Percentiles rank a stretch among this genome's conserved stretches.
phyloP scores from a whole-genome alignment of 1,140 invertebrate genomes.

The Pseudomyrmex flavicornis region DNA sequence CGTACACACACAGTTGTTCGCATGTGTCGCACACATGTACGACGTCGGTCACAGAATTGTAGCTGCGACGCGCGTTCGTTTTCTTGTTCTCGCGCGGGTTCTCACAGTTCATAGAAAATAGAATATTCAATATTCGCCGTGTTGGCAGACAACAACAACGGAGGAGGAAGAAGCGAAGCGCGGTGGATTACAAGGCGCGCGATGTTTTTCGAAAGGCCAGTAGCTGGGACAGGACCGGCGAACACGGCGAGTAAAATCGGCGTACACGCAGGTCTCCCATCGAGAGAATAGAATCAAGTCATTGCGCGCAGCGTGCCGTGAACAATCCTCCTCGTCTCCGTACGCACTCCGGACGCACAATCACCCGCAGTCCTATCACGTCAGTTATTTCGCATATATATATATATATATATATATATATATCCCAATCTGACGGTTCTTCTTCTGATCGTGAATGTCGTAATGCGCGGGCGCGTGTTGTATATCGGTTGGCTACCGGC shows the following conservation, averaged over 20 bases:
- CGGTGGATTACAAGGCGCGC: constrained; percentile 72
- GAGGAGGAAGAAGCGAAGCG: constrained; percentile 35
- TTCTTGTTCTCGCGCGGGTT: not conserved
- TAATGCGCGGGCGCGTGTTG: too few species aligned
- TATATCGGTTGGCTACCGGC: constrained; percentile 11
- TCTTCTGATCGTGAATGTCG: too few species aligned
- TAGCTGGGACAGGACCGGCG: constrained; percentile 76
- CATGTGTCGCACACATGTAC: too few species aligned
- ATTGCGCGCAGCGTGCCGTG: constrained; percentile 51
- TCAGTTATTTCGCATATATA: too few species aligned
- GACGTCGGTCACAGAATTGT: constrained; percentile 27
- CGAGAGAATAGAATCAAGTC: constrained; percentile 72
- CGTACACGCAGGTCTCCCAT: constrained; percentile 78
- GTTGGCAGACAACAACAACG: constrained; percentile 6
- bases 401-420: too few species aligned
- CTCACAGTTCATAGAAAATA: too few species aligned
- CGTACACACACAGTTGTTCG: constrained; percentile 29
- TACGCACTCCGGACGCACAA: too few species aligned
- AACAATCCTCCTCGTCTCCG: not conserved
- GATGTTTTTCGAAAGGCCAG: constrained; percentile 80
- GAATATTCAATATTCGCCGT: too few species aligned
- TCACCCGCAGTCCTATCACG: too few species aligned
- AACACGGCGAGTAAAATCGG: constrained; percentile 72
- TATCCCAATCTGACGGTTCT: too few species aligned
- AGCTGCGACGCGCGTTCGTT: constrained; percentile 37